Conservation (phyloP, 2,113 vertebrate genomes). For the Platysteira castanea region DNA sequence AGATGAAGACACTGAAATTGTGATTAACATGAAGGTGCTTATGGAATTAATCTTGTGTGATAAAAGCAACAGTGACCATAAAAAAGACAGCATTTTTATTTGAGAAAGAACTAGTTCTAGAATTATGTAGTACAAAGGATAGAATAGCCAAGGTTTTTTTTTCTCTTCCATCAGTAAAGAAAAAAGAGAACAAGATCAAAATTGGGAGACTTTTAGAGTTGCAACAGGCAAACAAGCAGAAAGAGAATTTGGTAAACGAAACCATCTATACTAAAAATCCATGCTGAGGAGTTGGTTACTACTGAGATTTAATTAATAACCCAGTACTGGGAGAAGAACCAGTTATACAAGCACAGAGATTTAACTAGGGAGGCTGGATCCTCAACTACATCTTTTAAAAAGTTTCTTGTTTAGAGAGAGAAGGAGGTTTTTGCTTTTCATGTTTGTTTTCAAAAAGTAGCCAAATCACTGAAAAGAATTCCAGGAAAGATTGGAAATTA, state of each 20-base stretch:
- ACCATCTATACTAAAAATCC: background rate
- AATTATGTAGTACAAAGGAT: background rate
- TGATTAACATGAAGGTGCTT: background rate
- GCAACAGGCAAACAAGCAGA: background rate
- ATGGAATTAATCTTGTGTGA: background rate
- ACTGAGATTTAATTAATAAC: conserved; percentile 22
- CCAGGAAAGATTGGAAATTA: background rate
- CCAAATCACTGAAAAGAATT: background rate
- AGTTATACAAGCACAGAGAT: background rate
- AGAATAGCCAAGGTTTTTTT: background rate
- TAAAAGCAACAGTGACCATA: background rate
- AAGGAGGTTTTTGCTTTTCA: background rate
- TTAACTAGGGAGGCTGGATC: background rate
- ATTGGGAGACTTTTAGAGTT: background rate
- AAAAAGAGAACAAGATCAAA: background rate
- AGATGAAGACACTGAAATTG: background rate
- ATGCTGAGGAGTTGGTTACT: background rate
- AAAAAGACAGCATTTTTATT: background rate
- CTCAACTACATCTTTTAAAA: background rate
- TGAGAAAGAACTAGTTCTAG: background rate
- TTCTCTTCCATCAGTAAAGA: background rate
- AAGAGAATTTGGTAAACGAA: background rate
- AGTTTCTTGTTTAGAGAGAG: background rate
- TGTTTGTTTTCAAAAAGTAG: background rate
- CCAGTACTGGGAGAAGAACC: background rate